Percentiles rank a stretch among this genome's conserved stretches.
Evolutionary conservation across 2,888 invertebrate species (phyloP).

Genomic region (Lasius fuliginosus): DNA sequence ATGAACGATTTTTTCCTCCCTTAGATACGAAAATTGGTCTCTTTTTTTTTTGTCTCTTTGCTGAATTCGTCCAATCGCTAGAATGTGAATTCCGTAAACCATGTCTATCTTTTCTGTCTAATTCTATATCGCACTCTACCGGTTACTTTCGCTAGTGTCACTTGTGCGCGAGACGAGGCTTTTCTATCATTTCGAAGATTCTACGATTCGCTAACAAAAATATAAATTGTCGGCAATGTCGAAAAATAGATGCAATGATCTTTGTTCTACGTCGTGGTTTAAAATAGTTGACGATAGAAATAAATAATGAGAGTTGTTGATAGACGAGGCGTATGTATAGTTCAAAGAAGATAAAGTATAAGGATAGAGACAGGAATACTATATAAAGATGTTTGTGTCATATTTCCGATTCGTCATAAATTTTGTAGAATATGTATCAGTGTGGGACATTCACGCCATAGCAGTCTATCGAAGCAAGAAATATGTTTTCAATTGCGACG

Average conservation of each 20-base stretch:
- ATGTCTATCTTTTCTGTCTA: conserved; percentile 28
- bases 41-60: background rate
- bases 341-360: conserved; percentile 3
- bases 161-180: conserved; percentile 16
- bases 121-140: conserved; percentile 38
- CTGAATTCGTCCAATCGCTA: conserved; percentile 21
- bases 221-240: conserved; percentile 15
- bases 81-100: background rate
- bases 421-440: conserved; percentile 37
- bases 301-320: background rate
- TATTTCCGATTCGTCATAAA: background rate
- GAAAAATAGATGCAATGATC: background rate
- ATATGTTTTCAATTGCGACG: background rate
- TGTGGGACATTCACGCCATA: background rate
- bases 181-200: conserved; percentile 15
- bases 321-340: conserved; percentile 1
- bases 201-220: conserved; percentile 27
- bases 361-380: background rate
- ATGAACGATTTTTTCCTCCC: conserved; percentile 23
- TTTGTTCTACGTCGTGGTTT: background rate
- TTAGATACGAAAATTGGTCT: background rate
- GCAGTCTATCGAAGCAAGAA: conserved; percentile 4
- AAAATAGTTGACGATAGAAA: conserved; percentile 10
- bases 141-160: conserved; percentile 26
- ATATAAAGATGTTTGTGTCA: conserved; percentile 27